These are phyloP conservation scores for Pao palembangensis DNA, from an alignment of 2,113 vertebrate species.

Conservation along the genomic window DNA sequence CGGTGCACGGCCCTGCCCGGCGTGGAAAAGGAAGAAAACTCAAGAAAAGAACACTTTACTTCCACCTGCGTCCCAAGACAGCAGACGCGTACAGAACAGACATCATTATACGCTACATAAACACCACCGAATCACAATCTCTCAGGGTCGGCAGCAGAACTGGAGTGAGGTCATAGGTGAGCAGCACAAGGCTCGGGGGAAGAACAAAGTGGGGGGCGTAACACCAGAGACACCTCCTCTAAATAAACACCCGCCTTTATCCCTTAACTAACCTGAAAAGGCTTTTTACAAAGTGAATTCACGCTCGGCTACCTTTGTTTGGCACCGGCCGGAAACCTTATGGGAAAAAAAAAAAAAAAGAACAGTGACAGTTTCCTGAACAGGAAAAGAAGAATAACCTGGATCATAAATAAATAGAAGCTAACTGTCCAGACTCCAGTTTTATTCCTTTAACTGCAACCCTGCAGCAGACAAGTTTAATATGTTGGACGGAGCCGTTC, in stretches of 20 bases:
- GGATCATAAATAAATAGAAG: too few species aligned
- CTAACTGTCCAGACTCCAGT: too few species aligned
- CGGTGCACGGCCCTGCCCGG: too few species aligned
- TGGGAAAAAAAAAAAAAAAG: too few species aligned
- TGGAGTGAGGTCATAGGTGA: conserved; percentile 13
- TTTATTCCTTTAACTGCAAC: too few species aligned
- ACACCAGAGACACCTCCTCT: neutral
- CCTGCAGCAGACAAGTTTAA: too few species aligned
- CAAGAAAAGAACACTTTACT: conserved; percentile 41
- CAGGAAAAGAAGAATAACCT: too few species aligned
- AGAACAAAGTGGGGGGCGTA: neutral
- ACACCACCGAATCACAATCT: conserved; percentile 42
- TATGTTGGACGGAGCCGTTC: too few species aligned
- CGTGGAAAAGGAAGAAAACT: neutral
- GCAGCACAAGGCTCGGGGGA: neutral
- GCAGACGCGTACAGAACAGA: conserved; percentile 14
- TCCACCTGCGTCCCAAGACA: conserved; percentile 14
- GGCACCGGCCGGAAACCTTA: too few species aligned
- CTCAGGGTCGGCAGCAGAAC: conserved; percentile 49
- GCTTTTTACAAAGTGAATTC: neutral
- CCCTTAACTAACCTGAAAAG: neutral
- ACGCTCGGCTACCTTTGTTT: neutral
- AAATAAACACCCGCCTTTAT: neutral
- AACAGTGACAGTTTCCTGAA: too few species aligned
- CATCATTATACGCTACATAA: neutral